Conservation (phyloP, 2,797 vertebrate species). For the Eutrigla gurnardus region DNA sequence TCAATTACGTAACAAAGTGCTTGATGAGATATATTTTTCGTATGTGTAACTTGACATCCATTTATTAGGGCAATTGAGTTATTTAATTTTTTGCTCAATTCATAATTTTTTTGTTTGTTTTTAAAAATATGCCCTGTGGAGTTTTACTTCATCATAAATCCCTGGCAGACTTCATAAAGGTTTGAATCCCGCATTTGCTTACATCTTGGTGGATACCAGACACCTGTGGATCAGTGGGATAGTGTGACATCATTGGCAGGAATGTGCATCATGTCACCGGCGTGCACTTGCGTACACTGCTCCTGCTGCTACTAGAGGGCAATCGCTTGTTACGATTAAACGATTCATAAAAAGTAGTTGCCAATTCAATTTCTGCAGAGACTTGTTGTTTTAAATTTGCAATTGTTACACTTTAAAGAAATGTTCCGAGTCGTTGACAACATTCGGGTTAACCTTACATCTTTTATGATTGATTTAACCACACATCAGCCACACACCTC, state of each 20-base stretch:
- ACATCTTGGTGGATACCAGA: neutral
- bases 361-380: neutral
- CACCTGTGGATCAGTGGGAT: constrained; percentile 10
- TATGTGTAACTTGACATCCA: neutral
- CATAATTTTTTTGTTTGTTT: too few relatives aligned
- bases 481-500: constrained; percentile 43
- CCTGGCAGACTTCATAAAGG: too few relatives aligned
- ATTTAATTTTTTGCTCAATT: too few relatives aligned
- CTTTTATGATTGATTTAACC: constrained; percentile 23
- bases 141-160: too few relatives aligned
- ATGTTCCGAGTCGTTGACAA: constrained; percentile 10
- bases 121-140: too few relatives aligned
- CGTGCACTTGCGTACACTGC: neutral
- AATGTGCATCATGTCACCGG: neutral
- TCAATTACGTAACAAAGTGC: neutral
- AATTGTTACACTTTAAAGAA: neutral
- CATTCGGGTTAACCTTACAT: constrained; percentile 15
- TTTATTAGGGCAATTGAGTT: too few relatives aligned
- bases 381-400: neutral
- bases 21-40: neutral
- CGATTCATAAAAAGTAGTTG: neutral
- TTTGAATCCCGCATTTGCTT: neutral
- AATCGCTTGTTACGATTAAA: neutral
- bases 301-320: neutral
- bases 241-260: constrained; percentile 1